Conservation (phyloP, 2,113 vertebrate genomes). For the Amia ocellicauda region DNA sequence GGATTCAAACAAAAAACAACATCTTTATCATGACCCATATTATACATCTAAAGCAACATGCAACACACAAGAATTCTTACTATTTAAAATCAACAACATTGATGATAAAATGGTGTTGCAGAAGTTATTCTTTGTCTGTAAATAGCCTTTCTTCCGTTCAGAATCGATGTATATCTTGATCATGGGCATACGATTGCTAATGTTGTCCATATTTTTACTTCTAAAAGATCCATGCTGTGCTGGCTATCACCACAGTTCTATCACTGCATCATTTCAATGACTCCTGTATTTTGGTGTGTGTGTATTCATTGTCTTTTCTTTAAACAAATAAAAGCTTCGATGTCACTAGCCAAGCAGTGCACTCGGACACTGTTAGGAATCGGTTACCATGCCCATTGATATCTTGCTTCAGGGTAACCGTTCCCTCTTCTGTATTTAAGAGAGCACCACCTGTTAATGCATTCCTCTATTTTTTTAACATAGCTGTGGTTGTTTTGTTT, state of each 20-base stretch:
- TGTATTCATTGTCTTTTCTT: too few species aligned
- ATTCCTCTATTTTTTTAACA: not conserved
- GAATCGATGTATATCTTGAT: conserved; percentile 3
- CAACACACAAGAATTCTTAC: conserved; percentile 12
- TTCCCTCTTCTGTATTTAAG: not conserved
- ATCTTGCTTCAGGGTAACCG: not conserved
- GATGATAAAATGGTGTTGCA: not conserved
- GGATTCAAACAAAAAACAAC: not conserved
- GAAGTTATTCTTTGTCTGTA: conserved; percentile 24
- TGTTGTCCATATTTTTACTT: not conserved
- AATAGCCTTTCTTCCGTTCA: conserved; percentile 10
- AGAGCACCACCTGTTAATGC: too few species aligned
- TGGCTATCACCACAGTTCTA: not conserved
- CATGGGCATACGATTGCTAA: not conserved
- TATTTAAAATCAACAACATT: conserved; percentile 19
- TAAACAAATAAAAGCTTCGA: too few species aligned
- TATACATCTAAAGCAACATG: not conserved
- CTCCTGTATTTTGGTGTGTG: not conserved
- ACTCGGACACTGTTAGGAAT: not conserved
- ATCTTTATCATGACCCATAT: not conserved
- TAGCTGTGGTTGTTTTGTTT: too few species aligned
- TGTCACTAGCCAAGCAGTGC: not conserved
- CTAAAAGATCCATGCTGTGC: not conserved
- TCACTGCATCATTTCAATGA: not conserved
- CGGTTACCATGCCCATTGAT: not conserved